A percentile compares a stretch with the other conserved stretches of the same genome.
Evolutionary conservation across 2,113 vertebrate species (phyloP).

Genomic region (Illadopsis cleaveri): DNA sequence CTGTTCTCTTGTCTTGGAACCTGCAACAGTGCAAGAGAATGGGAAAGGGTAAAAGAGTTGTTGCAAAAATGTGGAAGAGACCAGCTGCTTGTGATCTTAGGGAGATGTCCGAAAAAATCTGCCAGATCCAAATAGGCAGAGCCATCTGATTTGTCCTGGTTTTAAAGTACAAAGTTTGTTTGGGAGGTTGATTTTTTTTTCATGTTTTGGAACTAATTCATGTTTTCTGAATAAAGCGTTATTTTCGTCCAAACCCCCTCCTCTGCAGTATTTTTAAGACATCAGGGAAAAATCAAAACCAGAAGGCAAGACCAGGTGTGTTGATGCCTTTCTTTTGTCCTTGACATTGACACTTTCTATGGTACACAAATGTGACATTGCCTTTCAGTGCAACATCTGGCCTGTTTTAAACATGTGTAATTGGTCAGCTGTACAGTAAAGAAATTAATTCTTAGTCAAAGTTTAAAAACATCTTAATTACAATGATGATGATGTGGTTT

Average conservation of each 20-base stretch:
- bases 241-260: not conserved
- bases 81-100: not conserved
- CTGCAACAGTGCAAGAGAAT: not conserved
- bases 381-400: not conserved
- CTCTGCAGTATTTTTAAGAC: not conserved
- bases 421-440: not conserved
- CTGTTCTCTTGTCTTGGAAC: not conserved
- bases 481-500: not conserved
- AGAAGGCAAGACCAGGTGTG: not conserved
- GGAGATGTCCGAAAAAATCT: not conserved
- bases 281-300: not conserved
- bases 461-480: not conserved
- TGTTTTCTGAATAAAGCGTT: not conserved
- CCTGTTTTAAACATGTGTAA: not conserved
- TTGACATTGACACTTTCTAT: not conserved
- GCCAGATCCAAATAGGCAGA: not conserved
- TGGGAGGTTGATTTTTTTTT: not conserved
- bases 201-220: not conserved
- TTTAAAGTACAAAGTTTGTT: not conserved
- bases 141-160: not conserved
- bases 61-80: not conserved
- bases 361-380: not conserved
- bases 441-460: not conserved
- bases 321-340: not conserved
- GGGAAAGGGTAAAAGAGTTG: not conserved